Evolutionary conservation across 2,888 invertebrate species (phyloP).

Genomic region (Scaptomyza caliginosa): DNA sequence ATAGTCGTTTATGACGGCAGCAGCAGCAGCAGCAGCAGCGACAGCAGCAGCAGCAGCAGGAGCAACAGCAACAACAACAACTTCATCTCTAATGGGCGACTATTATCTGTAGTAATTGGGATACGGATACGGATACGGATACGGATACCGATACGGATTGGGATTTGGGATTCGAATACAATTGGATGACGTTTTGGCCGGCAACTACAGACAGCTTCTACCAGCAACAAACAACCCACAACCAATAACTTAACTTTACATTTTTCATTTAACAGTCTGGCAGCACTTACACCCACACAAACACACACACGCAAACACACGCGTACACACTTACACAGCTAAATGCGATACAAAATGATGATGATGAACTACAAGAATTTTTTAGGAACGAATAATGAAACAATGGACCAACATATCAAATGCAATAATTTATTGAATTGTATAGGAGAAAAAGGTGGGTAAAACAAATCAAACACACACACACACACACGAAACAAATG

Average conservation of each 20-base stretch:
- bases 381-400: constrained; percentile 82
- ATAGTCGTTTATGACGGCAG: constrained; percentile 82
- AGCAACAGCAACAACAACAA: constrained; percentile 42
- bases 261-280: constrained; percentile 48
- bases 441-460: constrained; percentile 76
- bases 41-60: constrained; percentile 9
- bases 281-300: constrained; percentile 21
- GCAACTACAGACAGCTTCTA: constrained; percentile 21
- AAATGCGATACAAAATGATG: constrained; percentile 21
- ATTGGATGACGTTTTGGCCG: constrained; percentile 59
- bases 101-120: constrained; percentile 68
- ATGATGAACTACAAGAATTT: constrained; percentile 63
- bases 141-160: constrained; percentile 39
- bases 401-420: constrained; percentile 83
- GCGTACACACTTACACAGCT: constrained; percentile 7
- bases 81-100: constrained; percentile 64
- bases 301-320: constrained; percentile 17
- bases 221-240: constrained; percentile 25
- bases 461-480: constrained; percentile 11
- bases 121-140: constrained; percentile 29
- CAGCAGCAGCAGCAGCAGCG: constrained; percentile 47
- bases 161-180: constrained; percentile 43
- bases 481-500: background rate
- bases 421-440: constrained; percentile 81
- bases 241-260: constrained; percentile 29